These are phyloP conservation scores for Silurus aristotelis DNA, from an alignment of 2,797 vertebrate genomes.

Conservation along the genomic window DNA sequence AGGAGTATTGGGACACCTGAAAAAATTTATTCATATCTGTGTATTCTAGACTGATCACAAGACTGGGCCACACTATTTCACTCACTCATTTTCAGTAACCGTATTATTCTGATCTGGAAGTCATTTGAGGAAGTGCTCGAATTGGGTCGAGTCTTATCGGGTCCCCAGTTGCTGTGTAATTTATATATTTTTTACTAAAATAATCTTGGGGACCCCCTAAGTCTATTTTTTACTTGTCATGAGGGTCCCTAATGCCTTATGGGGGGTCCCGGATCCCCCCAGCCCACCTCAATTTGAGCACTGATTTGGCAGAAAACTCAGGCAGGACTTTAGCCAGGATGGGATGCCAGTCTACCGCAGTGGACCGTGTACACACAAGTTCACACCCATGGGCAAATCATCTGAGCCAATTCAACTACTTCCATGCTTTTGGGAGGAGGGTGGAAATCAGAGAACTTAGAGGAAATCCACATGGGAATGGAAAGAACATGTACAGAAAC, in stretches of 20 bases:
- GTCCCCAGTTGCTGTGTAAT: too few species aligned
- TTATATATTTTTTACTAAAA: too few species aligned
- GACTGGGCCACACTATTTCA: not conserved
- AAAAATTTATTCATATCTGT: not conserved
- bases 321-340: not conserved
- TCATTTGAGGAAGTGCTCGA: not conserved
- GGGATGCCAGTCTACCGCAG: not conserved
- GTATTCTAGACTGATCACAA: not conserved
- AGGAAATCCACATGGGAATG: not conserved
- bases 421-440: not conserved
- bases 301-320: too few species aligned
- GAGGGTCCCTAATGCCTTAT: too few species aligned
- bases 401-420: not conserved
- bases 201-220: too few species aligned
- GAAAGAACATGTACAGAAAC: not conserved
- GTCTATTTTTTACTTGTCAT: too few species aligned
- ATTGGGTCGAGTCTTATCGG: too few species aligned
- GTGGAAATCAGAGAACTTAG: not conserved
- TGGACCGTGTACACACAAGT: not conserved
- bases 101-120: not conserved
- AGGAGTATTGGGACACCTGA: too few species aligned
- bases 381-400: not conserved
- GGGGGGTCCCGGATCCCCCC: too few species aligned
- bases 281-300: too few species aligned
- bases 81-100: not conserved